Evolutionary conservation across 2,113 vertebrate species (phyloP).

Genomic region (Brachionichthys hirsutus): DNA sequence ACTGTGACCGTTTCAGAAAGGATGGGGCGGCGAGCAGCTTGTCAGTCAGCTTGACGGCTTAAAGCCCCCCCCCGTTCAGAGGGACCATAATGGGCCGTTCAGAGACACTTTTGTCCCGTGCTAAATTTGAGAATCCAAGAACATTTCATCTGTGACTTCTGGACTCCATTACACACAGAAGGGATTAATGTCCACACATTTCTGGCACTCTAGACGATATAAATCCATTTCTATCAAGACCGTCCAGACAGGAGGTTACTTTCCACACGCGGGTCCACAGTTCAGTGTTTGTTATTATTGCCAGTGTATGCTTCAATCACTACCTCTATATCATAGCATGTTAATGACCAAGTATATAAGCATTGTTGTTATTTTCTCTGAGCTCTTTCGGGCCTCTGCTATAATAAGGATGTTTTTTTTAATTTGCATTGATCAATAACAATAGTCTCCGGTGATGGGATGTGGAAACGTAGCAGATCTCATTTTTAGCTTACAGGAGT

Average conservation of each 20-base stretch:
- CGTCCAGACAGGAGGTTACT: constrained; percentile 42
- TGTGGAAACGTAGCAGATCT: constrained; percentile 25
- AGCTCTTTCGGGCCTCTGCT: constrained; percentile 44
- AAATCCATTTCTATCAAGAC: constrained; percentile 60
- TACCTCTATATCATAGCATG: constrained; percentile 68
- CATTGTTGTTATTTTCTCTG: constrained; percentile 52
- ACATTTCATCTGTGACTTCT: constrained; percentile 27
- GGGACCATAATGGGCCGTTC: constrained; percentile 28
- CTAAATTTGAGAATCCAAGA: constrained; percentile 5
- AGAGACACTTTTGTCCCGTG: neutral
- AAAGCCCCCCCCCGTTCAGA: constrained; percentile 27
- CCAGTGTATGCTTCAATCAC: constrained; percentile 71
- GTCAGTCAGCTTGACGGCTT: constrained; percentile 44
- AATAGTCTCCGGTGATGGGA: constrained; percentile 23
- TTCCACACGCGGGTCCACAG: constrained; percentile 33
- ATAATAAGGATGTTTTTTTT: constrained; percentile 17
- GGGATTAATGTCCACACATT: constrained; percentile 24
- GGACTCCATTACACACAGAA: constrained; percentile 24
- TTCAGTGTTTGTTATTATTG: constrained; percentile 58
- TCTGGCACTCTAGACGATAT: constrained; percentile 25
- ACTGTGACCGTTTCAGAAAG: constrained; percentile 46
- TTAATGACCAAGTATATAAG: constrained; percentile 66
- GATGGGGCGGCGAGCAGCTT: constrained; percentile 41
- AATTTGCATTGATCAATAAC: constrained; percentile 57
- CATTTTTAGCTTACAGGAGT: constrained; percentile 12